phyloP scores from a whole-genome alignment of 2,888 invertebrate species.

The Criorhina ranunculi region DNA sequence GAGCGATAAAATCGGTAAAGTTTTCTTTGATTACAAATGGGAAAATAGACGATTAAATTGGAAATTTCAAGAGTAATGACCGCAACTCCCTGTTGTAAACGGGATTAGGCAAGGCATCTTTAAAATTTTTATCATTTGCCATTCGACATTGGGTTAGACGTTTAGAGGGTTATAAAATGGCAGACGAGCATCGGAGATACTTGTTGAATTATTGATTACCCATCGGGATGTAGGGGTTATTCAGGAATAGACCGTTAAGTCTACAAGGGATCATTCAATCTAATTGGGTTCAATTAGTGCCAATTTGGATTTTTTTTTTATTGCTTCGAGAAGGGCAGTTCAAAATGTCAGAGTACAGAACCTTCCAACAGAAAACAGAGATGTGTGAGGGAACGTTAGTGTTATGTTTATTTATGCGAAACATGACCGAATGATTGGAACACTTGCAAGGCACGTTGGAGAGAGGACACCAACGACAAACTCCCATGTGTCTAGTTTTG shows the following conservation, averaged over 20 bases:
- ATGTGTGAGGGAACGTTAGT: not conserved
- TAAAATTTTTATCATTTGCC: constrained; percentile 7
- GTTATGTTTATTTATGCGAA: not conserved
- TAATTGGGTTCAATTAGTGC: constrained; percentile 35
- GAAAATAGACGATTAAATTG: constrained; percentile 17
- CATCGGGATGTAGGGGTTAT: not conserved
- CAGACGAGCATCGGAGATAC: not conserved
- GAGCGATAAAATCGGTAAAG: constrained; percentile 10
- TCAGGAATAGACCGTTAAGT: constrained; percentile 3
- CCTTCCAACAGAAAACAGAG: not conserved
- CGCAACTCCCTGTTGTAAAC: constrained; percentile 3
- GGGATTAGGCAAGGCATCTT: constrained; percentile 11
- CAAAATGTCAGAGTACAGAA: constrained; percentile 4
- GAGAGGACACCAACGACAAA: no score
- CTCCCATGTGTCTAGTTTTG: no score
- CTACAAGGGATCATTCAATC: constrained; percentile 3
- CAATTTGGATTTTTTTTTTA: constrained; percentile 8
- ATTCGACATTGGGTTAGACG: not conserved
- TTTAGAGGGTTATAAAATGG: not conserved
- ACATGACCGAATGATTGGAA: no score
- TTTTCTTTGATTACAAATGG: constrained; percentile 24
- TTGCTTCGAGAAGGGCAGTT: not conserved
- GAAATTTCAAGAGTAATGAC: constrained; percentile 15
- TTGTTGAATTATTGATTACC: constrained; percentile 39
- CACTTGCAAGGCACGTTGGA: no score